phyloP scores from a whole-genome alignment of 2,888 invertebrate species.

The Philonicus albiceps region DNA sequence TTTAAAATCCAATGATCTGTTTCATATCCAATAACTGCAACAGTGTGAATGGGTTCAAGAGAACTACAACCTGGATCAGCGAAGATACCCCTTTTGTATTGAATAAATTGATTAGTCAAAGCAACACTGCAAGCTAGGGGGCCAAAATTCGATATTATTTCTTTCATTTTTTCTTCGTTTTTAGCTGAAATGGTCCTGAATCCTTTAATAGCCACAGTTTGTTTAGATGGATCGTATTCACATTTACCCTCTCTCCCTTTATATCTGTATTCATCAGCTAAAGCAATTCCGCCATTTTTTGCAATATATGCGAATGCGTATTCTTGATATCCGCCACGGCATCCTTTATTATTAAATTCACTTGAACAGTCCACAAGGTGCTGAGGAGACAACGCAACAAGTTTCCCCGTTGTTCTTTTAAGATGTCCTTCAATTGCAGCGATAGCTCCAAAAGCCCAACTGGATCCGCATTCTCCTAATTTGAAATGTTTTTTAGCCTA shows the following conservation, averaged over 20 bases:
- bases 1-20: conserved; percentile 57
- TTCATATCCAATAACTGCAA: conserved; percentile 57
- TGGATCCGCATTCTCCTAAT: background rate
- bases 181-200: background rate
- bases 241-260: background rate
- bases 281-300: background rate
- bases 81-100: background rate
- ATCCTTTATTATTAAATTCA: background rate
- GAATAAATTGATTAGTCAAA: conserved; percentile 45
- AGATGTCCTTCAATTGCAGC: background rate
- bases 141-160: background rate
- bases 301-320: background rate
- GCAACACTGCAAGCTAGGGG: conserved; percentile 44
- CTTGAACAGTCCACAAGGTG: background rate
- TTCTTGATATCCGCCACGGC: background rate
- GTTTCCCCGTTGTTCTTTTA: background rate
- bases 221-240: background rate
- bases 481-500: background rate
- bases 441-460: background rate
- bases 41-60: conserved; percentile 53
- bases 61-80: background rate
- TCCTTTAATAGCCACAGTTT: background rate
- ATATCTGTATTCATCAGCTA: background rate
- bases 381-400: background rate
- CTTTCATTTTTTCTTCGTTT: background rate